These are phyloP conservation scores for Agraylea sexmaculata DNA, from an alignment of 1,140 invertebrate species.

Conservation along the genomic window DNA sequence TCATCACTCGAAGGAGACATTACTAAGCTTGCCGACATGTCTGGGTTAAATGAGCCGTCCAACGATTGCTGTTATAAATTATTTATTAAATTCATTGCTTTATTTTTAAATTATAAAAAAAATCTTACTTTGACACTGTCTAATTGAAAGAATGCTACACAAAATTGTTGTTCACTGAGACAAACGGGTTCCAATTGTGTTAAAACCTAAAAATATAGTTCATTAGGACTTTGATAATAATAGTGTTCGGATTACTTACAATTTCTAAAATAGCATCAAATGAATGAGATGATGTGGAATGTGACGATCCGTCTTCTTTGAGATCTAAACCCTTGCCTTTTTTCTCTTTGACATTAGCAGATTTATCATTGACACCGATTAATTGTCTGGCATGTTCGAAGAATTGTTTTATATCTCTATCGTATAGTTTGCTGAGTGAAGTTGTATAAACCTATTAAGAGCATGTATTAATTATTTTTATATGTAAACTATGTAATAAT, in stretches of 20 bases:
- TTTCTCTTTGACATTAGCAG: conserved; percentile 16
- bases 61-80: conserved; percentile 19
- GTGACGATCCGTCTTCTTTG: conserved; percentile 18
- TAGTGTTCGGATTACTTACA: conserved; percentile 15
- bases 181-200: conserved; percentile 85
- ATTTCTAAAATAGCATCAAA: conserved; percentile 34
- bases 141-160: conserved; percentile 85
- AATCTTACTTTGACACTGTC: conserved; percentile 37
- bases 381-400: conserved; percentile 58
- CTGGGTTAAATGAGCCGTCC: conserved; percentile 20
- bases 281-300: conserved; percentile 23
- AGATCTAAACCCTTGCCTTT: conserved; percentile 15
- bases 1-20: conserved; percentile 20
- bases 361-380: conserved; percentile 20
- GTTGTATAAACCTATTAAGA: conserved; percentile 52
- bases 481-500: no score
- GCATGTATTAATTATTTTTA: no score
- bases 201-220: conserved; percentile 55
- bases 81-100: background rate
- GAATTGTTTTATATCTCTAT: conserved; percentile 67
- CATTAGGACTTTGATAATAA: conserved; percentile 34
- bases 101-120: conserved; percentile 3
- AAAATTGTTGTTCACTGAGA: conserved; percentile 91
- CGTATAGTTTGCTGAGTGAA: conserved; percentile 72
- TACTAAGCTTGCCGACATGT: conserved; percentile 17